Conservation (phyloP, 2,888 invertebrate species). For the Ariolimax columbianus region DNA sequence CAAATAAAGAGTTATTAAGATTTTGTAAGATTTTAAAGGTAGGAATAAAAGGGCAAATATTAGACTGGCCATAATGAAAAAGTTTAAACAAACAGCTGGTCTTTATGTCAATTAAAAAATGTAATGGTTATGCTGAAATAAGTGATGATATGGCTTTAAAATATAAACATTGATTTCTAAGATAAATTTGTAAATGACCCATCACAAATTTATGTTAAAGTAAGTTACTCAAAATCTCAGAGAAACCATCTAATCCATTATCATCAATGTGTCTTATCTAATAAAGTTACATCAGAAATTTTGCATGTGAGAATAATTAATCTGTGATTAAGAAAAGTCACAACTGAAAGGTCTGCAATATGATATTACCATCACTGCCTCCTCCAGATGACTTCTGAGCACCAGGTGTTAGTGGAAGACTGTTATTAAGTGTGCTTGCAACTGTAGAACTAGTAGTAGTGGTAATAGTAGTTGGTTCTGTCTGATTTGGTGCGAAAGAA, state of each 20-base stretch:
- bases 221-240: too few relatives aligned
- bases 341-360: not conserved
- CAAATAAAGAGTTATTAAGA: not conserved
- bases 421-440: not conserved
- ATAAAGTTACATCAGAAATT: not conserved
- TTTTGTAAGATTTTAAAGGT: not conserved
- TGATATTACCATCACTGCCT: conserved; percentile 14
- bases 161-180: too few relatives aligned
- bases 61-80: not conserved
- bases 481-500: conserved; percentile 19
- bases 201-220: too few relatives aligned
- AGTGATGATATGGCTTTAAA: too few relatives aligned
- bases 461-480: conserved; percentile 3
- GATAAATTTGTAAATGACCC: too few relatives aligned
- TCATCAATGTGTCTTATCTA: not conserved
- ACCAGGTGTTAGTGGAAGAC: not conserved
- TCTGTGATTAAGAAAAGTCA: not conserved
- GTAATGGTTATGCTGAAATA: too few relatives aligned
- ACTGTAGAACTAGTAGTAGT: not conserved
- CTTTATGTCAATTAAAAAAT: too few relatives aligned
- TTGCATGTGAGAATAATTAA: not conserved
- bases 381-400: conserved; percentile 21
- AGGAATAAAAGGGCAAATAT: not conserved
- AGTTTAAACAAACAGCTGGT: too few relatives aligned
- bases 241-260: not conserved